Evolutionary conservation across 2,797 vertebrate genomes (phyloP).

Genomic region (Thalassophryne amazonica): DNA sequence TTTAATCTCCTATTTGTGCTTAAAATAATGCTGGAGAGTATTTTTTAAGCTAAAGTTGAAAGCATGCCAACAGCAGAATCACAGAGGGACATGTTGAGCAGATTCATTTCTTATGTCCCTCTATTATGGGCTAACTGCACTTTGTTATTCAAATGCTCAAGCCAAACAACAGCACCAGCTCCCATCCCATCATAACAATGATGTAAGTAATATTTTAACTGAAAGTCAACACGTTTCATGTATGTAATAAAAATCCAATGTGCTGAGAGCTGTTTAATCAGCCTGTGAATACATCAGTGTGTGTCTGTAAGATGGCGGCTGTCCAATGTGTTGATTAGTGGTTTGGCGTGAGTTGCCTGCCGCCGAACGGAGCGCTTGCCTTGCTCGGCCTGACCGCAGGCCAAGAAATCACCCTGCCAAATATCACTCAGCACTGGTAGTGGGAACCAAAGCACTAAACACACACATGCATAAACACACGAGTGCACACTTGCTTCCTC

Average conservation of each 20-base stretch:
- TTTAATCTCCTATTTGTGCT: no score
- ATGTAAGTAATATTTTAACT: slow-evolving; percentile 73
- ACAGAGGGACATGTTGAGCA: slow-evolving; percentile 42
- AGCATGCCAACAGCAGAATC: slow-evolving; percentile 34
- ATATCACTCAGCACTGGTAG: slow-evolving; percentile 72
- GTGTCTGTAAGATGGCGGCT: slow-evolving; percentile 61
- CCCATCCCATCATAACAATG: slow-evolving; percentile 58
- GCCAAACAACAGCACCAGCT: slow-evolving; percentile 49
- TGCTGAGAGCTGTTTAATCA: slow-evolving; percentile 75
- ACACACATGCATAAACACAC: slow-evolving; percentile 42
- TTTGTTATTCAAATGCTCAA: slow-evolving; percentile 11
- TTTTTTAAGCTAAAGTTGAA: no score
- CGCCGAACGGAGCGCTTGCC: slow-evolving; percentile 60
- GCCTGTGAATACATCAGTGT: slow-evolving; percentile 69
- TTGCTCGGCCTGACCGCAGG: slow-evolving; percentile 69
- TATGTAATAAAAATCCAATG: slow-evolving; percentile 75
- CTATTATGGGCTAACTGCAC: slow-evolving; percentile 44
- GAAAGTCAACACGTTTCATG: slow-evolving; percentile 73
- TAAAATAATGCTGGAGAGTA: no score
- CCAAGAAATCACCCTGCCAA: slow-evolving; percentile 74
- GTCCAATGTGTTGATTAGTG: slow-evolving; percentile 74
- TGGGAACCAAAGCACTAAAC: slow-evolving; percentile 41
- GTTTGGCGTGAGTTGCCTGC: slow-evolving; percentile 67
- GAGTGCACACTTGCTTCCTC: slow-evolving; percentile 19
- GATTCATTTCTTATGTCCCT: slow-evolving; percentile 43